Base-by-base conservation (phyloP, 2,113 vertebrate genomes). In the Phainopepla nitens region DNA sequence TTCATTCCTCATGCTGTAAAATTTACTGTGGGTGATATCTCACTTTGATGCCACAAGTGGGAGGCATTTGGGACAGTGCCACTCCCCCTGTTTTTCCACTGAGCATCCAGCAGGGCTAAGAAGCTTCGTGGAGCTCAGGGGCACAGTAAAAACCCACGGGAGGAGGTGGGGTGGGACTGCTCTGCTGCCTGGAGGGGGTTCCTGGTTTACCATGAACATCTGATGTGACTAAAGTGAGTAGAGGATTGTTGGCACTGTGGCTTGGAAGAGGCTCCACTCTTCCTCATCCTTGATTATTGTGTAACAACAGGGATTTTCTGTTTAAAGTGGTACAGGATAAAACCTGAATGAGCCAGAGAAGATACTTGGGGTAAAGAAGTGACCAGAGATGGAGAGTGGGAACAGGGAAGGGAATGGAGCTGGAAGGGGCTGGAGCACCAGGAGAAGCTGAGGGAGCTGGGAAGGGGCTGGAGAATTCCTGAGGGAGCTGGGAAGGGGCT, bases 21-120 rank as follows among this genome's bases (percentile, higher is more conserved):
- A 94, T 95, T 93, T 91, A 91, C 87, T 69, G 84, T 8, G 89
- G 79, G 84, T 88, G 93, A 95, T 93, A 93, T 45, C 93, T 97
- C 91, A 94, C 75, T 93, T 91, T 72, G 89, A 95, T 95, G 94
- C 96, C 86, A 66, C 93, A 92, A 96, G 89, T 94, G 93, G 96
- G 94, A 94, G 81, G 89, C 87, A 72, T 96, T 93, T 95, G 84
- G 87, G 95, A 88, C 36, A 76, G 73, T 77, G 91, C 87, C 89
- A 80, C 91, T 91, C 92, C 89, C 89, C 82, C 65, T 89, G 1
- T 80, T 96, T 87, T 91, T 91, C 79, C 93, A 61, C 9, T 39
- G 62, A 96, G 94, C 90, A 72, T 66, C 94, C 45, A 10, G 91
- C 89, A 93, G 61, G 87, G 73, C 81, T 72, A 6, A 82, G 91